phyloP scores from a whole-genome alignment of 2,888 invertebrate genomes.

The Glaucopsyche alexis region DNA sequence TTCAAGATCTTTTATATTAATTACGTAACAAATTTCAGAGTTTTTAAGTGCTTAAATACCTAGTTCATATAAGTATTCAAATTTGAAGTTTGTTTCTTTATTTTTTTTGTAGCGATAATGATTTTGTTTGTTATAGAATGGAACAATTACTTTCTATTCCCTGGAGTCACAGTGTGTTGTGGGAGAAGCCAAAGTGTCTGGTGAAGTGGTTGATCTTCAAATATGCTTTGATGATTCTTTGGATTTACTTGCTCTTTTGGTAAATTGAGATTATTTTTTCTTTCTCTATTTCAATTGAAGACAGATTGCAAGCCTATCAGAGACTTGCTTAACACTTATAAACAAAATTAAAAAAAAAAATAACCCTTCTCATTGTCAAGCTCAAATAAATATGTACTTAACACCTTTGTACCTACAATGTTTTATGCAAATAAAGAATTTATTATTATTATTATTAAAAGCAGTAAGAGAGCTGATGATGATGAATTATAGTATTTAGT shows the following conservation, averaged over 20 bases:
- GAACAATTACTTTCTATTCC: constrained; percentile 84
- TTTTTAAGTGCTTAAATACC: neutral
- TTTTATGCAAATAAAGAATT: too few relatives aligned
- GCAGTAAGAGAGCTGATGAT: too few relatives aligned
- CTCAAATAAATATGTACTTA: too few relatives aligned
- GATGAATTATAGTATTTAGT: too few relatives aligned
- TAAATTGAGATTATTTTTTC: constrained; percentile 45
- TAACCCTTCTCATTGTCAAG: too few relatives aligned
- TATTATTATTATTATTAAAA: too few relatives aligned
- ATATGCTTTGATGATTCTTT: constrained; percentile 87
- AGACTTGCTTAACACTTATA: too few relatives aligned
- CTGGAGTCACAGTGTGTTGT: constrained; percentile 84
- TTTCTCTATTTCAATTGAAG: neutral
- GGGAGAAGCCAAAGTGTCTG: constrained; percentile 83
- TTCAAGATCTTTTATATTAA: too few relatives aligned
- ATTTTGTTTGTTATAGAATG: constrained; percentile 53
- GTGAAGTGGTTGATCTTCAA: constrained; percentile 81
- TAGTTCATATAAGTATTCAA: neutral
- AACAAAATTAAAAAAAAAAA: too few relatives aligned
- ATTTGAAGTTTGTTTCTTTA: neutral
- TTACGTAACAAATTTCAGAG: too few relatives aligned
- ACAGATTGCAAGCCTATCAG: neutral
- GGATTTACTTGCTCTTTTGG: constrained; percentile 75
- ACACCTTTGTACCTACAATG: too few relatives aligned
- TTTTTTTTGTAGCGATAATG: neutral